phyloP scores from a whole-genome alignment of 1,140 invertebrate species.

The Magallana gigas region DNA sequence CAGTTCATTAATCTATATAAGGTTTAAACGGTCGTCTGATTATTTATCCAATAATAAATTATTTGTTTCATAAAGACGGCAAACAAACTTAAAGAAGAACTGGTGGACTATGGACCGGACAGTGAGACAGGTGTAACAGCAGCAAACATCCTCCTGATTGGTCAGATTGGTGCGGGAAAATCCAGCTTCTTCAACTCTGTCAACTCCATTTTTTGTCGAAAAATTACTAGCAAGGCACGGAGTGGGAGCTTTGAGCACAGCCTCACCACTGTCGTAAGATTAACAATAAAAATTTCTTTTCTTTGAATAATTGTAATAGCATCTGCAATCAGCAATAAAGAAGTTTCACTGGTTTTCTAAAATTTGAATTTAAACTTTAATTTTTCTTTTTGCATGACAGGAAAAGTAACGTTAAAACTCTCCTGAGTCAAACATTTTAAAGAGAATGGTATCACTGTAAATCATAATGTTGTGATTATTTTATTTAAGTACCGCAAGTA shows the following conservation, averaged over 20 bases:
- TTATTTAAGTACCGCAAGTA: slow-evolving; percentile 27
- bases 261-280: slow-evolving; percentile 56
- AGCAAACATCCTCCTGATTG: slow-evolving; percentile 55
- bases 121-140: slow-evolving; percentile 13
- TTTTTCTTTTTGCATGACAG: too few relatives aligned
- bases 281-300: too few relatives aligned
- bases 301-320: too few relatives aligned
- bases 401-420: too few relatives aligned
- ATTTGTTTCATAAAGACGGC: not conserved
- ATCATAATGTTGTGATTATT: too few relatives aligned
- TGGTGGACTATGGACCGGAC: slow-evolving; percentile 35
- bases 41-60: too few relatives aligned
- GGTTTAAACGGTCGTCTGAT: too few relatives aligned
- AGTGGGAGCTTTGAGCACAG: slow-evolving; percentile 54
- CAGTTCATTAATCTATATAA: too few relatives aligned
- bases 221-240: slow-evolving; percentile 47
- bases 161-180: slow-evolving; percentile 62
- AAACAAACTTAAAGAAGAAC: not conserved
- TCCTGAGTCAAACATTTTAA: too few relatives aligned
- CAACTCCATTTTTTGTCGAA: slow-evolving; percentile 55
- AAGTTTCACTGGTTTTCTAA: too few relatives aligned
- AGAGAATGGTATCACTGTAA: accelerated
- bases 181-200: slow-evolving; percentile 62
- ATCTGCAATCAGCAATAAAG: too few relatives aligned
- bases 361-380: too few relatives aligned